phyloP scores from a whole-genome alignment of 2,888 invertebrate genomes.

The Hirtodrosophila alboralis region DNA sequence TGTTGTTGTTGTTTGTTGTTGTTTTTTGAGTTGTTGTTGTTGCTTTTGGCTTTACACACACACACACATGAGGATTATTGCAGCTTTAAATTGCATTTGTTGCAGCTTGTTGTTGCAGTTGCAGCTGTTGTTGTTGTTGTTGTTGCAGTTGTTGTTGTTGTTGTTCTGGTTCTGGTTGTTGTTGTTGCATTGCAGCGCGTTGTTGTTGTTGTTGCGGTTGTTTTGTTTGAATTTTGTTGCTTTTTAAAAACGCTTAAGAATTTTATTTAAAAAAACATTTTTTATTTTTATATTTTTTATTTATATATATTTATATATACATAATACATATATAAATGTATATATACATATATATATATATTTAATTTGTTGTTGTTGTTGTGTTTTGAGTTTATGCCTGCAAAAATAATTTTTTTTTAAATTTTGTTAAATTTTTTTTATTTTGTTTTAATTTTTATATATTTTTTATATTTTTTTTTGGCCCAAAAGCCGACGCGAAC shows the following conservation, averaged over 20 bases:
- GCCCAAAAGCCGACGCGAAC: constrained; percentile 12
- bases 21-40: constrained; percentile 14
- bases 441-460: no score
- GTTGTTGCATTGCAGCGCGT: constrained; percentile 62
- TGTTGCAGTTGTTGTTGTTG: constrained; percentile 29
- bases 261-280: constrained; percentile 60
- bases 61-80: constrained; percentile 68
- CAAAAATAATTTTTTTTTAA: constrained; percentile 23
- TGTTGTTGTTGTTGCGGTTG: constrained; percentile 29
- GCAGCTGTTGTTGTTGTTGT: constrained; percentile 25
- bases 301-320: constrained; percentile 16
- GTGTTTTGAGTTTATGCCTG: constrained; percentile 77
- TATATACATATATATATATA: constrained; percentile 25
- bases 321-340: no score
- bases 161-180: constrained; percentile 8
- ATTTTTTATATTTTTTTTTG: no score
- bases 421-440: not conserved
- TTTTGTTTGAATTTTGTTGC: constrained; percentile 17
- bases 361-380: constrained; percentile 54
- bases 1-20: constrained; percentile 35
- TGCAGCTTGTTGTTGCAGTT: constrained; percentile 22
- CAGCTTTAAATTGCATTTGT: constrained; percentile 47
- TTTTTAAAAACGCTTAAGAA: constrained; percentile 62
- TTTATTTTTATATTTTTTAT: constrained; percentile 43
- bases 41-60: constrained; percentile 51